Base-by-base conservation (phyloP, 2,888 invertebrate species). In the Mellilla xanthometata region DNA sequence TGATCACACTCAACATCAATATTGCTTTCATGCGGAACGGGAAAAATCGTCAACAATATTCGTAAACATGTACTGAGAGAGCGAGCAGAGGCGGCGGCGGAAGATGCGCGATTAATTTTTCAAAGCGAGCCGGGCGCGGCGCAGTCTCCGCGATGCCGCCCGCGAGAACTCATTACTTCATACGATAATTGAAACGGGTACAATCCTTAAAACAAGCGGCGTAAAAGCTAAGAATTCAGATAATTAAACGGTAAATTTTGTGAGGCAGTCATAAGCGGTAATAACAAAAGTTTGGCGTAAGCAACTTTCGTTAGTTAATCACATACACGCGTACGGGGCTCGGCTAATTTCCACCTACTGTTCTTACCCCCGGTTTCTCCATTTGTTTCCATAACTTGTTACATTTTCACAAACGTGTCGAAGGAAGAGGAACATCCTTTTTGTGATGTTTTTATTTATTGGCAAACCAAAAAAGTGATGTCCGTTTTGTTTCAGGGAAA, bases 221-320 rank as follows among this genome's bases (percentile, higher is more conserved):
- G 39, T 52, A 63, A 59, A 65, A 68, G 65, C 66, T 69, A 64
- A 66, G 69, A 70, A 65, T 62, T 64, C 68, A 63, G 62, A 66
- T 79, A 79, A 81, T 80, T 76, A 78, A 71, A 76, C 66, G 68
- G 56, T 61, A 68, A 69, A 76, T 72, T 66, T 65, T 71, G 64
- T 66, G 68, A 52, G 63, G 61, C 65, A 60, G 70, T 57, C 63
- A 58, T 73, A 73, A 76, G 71, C 63, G 70, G 69, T 76, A 76
- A 74, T 76, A 81, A 76, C 74, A 66, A 71, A 79, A 81, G 74
- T 81, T 79, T 60, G 48, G 45, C 62, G 46, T 30, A 70, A 65
- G 45, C 52, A 78, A 80, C 68, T 81, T 79, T 75, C 68, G 65
- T 65, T 60, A 65, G 68, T 73, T 82, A 81, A 81, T 81, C 79